Base-by-base conservation (phyloP, 1,140 invertebrate species). In the Ptiloglossa arizonensis region DNA sequence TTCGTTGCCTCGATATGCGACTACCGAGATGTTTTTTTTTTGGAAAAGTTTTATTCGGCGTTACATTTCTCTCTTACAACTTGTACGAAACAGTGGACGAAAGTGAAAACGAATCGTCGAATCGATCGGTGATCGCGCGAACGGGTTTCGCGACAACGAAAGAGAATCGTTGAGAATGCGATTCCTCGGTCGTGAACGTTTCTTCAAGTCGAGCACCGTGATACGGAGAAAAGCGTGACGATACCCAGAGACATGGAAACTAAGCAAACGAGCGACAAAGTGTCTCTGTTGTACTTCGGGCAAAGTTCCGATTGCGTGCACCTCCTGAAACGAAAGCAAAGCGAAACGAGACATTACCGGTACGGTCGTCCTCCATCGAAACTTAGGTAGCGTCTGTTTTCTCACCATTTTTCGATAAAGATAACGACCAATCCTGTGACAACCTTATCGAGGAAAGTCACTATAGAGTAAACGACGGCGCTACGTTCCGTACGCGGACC, bases 361-460 rank as follows among this genome's bases (percentile, higher is more conserved):
- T n/a, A n/a, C 17, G 17, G 41, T 0, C 0, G 41, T 17, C 9
- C 5, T 11, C 6, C 4, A 2, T 13, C 15, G 1, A 0, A 66
- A 60, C 93, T n/a, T 11, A 41, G 11, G 2, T 35, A 17, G 1
- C 50, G 17, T 44, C 32, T 0, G 35, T 19, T 59, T 35, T 5
- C 94, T 94, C 91, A 96, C 95, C 95, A 94, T 90, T 95, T 94
- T 93, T 98, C 97, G 81, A 99, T 97, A 29, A 97, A 89, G 70
- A 98, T 94, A 48, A 98, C 96, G 44, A 96, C 96, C 22, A 97
- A 89, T 8, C 98, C 98, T 85, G 98, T 97, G 29, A 98, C 95
- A 17, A 99, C 92, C 94, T 99, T 99, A 90, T 99, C 98, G 8
- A 97, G 95, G 92, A 99, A 98, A 80, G 97, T 98, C 89, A 99